Conservation (phyloP, 2,797 vertebrate species). For the Mionectes olivaceus region DNA sequence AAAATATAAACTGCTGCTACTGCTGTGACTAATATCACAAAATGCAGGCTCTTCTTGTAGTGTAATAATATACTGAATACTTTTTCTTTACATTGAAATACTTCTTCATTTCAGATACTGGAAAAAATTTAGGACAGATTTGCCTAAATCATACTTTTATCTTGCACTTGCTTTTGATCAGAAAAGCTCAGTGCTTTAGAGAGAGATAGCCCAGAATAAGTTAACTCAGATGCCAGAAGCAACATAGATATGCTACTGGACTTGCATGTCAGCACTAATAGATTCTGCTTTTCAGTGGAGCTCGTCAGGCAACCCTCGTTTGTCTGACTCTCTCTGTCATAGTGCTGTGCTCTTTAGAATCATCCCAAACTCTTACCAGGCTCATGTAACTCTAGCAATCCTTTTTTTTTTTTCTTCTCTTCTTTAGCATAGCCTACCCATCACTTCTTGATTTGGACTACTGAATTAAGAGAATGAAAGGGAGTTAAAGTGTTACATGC, state of each 20-base stretch:
- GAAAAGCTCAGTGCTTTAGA: neutral
- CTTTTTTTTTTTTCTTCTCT: neutral
- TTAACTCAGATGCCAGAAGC: neutral
- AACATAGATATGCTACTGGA: neutral
- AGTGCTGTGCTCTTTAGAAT: neutral
- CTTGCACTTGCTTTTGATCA: neutral
- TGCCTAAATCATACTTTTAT: neutral
- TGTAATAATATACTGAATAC: neutral
- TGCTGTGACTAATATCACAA: neutral
- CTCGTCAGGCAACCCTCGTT: neutral
- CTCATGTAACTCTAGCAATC: neutral
- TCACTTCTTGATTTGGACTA: neutral
- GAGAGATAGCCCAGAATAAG: neutral
- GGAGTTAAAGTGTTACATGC: neutral
- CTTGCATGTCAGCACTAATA: neutral
- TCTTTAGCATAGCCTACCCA: neutral
- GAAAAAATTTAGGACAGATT: neutral
- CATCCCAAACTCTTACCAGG: neutral
- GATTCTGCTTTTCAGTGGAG: neutral
- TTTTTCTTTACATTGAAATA: neutral
- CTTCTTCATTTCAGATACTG: constrained; percentile 4
- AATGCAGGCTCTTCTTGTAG: neutral
- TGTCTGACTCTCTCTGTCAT: neutral
- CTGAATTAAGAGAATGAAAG: neutral
- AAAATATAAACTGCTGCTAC: neutral